Evolutionary conservation across 2,113 vertebrate genomes (phyloP).

Genomic region (Oncorhynchus mykiss): DNA sequence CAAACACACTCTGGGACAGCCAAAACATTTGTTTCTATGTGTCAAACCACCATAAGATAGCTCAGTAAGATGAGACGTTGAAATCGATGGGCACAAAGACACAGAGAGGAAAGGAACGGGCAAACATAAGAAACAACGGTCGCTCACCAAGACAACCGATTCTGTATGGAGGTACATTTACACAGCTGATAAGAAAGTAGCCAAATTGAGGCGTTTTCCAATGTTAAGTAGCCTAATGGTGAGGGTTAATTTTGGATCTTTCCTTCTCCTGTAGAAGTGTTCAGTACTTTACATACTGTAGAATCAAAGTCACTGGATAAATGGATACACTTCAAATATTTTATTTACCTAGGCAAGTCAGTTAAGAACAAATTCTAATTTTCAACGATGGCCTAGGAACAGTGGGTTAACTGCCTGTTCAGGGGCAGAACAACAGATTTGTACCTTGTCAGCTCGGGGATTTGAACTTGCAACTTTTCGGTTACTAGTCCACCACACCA

Average conservation of each 20-base stretch:
- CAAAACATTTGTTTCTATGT: constrained; percentile 52
- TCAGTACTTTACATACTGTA: too few species aligned
- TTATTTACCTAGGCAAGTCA: too few species aligned
- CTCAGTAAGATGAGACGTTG: constrained; percentile 52
- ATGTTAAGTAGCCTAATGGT: too few species aligned
- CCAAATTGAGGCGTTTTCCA: neutral
- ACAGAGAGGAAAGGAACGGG: constrained; percentile 49
- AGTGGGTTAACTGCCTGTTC: too few species aligned
- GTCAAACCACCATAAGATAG: constrained; percentile 47
- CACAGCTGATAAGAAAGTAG: constrained; percentile 8
- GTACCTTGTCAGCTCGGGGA: too few species aligned
- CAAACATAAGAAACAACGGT: neutral
- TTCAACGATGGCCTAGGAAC: too few species aligned
- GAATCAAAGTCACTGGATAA: too few species aligned
- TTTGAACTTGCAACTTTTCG: too few species aligned
- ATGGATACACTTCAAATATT: too few species aligned
- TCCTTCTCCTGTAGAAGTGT: neutral
- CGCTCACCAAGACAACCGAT: constrained; percentile 46
- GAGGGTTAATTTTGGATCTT: neutral
- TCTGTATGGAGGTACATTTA: constrained; percentile 25
- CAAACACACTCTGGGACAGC: constrained; percentile 30
- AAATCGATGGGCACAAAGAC: constrained; percentile 41
- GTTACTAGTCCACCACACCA: too few species aligned
- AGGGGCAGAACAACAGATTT: too few species aligned
- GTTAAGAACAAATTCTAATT: too few species aligned